These are phyloP conservation scores for Drosophila nigrodunni DNA, from an alignment of 1,140 invertebrate genomes.

Conservation along the genomic window DNA sequence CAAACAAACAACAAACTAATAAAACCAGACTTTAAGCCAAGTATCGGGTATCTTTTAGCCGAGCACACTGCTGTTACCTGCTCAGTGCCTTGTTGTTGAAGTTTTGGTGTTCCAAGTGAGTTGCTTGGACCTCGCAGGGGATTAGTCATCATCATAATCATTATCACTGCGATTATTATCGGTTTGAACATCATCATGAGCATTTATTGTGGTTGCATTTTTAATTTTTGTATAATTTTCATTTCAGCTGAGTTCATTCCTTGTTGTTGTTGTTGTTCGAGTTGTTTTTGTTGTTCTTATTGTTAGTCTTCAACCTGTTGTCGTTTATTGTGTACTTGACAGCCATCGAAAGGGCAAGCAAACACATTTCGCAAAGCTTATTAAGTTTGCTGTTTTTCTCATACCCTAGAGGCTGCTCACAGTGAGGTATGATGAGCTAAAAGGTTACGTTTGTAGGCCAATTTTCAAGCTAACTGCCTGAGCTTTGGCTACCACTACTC, in stretches of 20 bases:
- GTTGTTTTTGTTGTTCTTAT: conserved; percentile 61
- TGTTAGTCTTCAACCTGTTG: conserved; percentile 73
- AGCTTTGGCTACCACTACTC: no score
- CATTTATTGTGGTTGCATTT: conserved; percentile 61
- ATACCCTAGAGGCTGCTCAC: conserved; percentile 6
- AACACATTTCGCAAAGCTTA: conserved; percentile 82
- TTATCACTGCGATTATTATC: conserved; percentile 31
- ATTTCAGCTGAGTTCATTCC: conserved; percentile 67
- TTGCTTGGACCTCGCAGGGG: conserved; percentile 25
- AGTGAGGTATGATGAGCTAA: neutral
- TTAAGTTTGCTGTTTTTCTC: conserved; percentile 64
- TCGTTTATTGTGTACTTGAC: conserved; percentile 81
- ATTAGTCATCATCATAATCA: conserved; percentile 48
- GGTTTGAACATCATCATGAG: conserved; percentile 27
- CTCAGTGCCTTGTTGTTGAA: conserved; percentile 18
- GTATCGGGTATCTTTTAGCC: neutral
- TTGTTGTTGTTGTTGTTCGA: conserved; percentile 28
- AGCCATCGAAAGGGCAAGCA: conserved; percentile 82
- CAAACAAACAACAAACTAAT: neutral
- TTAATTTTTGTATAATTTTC: conserved; percentile 61
- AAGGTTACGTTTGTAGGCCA: no score
- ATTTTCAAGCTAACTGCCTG: no score
- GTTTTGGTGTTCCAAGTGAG: conserved; percentile 36
- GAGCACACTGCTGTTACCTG: neutral
- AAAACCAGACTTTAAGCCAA: neutral